These are phyloP conservation scores for Poeciliopsis gracilis DNA, from an alignment of 2,797 vertebrate genomes.

Conservation along the genomic window DNA sequence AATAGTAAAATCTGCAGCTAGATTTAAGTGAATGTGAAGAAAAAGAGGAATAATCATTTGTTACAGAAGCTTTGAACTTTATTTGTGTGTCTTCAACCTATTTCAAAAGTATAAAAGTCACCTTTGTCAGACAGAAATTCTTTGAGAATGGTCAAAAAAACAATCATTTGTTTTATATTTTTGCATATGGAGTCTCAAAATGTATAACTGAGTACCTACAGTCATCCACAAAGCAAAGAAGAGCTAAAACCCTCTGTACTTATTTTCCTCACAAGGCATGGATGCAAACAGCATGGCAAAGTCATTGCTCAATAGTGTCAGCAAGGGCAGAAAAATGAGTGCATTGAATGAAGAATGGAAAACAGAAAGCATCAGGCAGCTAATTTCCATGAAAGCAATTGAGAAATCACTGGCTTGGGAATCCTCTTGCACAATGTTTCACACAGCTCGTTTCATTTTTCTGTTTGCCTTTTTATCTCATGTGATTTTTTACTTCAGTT, in stretches of 20 bases:
- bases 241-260: neutral
- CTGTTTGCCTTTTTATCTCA: neutral
- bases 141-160: neutral
- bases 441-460: neutral
- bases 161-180: neutral
- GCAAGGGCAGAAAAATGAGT: neutral
- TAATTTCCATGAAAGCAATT: neutral
- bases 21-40: neutral
- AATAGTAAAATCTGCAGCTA: neutral
- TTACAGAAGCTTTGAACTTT: neutral
- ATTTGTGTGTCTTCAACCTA: neutral
- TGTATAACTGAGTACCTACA: neutral
- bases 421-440: neutral
- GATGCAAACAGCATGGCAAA: neutral
- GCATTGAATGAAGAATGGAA: neutral
- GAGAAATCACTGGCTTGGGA: neutral
- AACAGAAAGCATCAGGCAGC: neutral
- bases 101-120: neutral
- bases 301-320: constrained; percentile 7
- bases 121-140: neutral
- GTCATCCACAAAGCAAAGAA: neutral
- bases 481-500: neutral
- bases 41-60: neutral
- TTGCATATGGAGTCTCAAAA: neutral
- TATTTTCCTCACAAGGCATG: neutral